These are phyloP conservation scores for Oreamnos americanus DNA, from an alignment of 2,113 vertebrate genomes.

Conservation along the genomic window DNA sequence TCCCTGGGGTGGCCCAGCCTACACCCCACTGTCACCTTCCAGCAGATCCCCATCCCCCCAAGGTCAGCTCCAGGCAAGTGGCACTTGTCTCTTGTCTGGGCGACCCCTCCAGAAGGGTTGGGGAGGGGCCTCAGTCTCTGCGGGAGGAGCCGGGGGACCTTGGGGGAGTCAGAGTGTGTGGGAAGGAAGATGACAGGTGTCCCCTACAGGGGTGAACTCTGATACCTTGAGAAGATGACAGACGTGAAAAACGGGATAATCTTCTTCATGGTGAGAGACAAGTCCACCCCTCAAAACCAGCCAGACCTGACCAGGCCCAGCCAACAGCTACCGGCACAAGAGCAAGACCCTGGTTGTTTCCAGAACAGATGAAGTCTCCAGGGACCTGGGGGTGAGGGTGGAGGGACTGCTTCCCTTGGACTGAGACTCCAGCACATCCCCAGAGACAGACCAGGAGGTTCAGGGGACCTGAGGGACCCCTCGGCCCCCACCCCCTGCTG, in stretches of 20 bases:
- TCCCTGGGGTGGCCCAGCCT: background rate
- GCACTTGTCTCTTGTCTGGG: background rate
- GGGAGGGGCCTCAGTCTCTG: background rate
- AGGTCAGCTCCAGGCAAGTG: background rate
- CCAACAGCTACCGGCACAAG: background rate
- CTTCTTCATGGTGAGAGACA: background rate
- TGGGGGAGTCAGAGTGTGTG: background rate
- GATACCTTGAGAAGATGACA: background rate
- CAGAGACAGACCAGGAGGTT: background rate
- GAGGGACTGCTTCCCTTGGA: background rate
- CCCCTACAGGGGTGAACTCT: background rate
- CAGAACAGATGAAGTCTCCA: background rate
- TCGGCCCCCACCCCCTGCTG: background rate
- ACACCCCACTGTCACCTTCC: too few species aligned
- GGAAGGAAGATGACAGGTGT: background rate
- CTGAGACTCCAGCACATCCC: background rate
- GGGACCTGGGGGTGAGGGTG: background rate
- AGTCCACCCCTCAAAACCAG: background rate
- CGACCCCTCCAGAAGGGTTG: background rate
- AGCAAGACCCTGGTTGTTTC: background rate
- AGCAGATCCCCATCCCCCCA: background rate
- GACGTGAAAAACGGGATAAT: fast-evolving
- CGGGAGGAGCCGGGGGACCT: background rate
- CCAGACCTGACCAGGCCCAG: background rate
- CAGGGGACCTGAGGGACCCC: background rate